A percentile compares a stretch with the other conserved stretches of the same genome.
Evolutionary conservation across 2,113 vertebrate genomes (phyloP).

Genomic region (Scomber colias): DNA sequence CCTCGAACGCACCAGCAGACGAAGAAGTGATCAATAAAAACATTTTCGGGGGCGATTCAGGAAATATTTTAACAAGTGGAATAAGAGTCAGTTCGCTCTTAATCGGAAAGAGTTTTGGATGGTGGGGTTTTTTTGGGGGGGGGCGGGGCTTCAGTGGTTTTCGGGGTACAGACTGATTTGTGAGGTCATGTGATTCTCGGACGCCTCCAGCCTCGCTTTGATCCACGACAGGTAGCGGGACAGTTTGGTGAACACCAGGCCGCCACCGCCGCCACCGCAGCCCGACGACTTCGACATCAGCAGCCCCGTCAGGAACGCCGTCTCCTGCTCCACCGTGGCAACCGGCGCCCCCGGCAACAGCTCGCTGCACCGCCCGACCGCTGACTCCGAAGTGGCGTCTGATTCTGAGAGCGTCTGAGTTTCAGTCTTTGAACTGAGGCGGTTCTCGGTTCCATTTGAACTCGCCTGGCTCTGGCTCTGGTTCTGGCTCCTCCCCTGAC

Average conservation of each 20-base stretch:
- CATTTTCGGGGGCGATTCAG: too few species aligned
- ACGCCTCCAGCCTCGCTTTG: conserved; percentile 24
- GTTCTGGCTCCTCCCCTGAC: not conserved
- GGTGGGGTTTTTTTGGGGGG: not conserved
- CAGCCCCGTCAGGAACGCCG: conserved; percentile 91
- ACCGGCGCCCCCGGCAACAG: conserved; percentile 84
- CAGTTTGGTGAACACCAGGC: conserved; percentile 87
- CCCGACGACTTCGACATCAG: conserved; percentile 65
- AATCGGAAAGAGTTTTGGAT: not conserved
- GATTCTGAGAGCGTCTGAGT: accelerated
- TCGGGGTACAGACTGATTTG: conserved; percentile 23
- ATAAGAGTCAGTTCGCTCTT: too few species aligned
- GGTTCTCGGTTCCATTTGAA: not conserved
- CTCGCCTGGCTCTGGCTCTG: not conserved
- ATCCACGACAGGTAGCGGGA: conserved; percentile 90
- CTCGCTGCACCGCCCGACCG: not conserved
- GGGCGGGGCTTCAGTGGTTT: not conserved
- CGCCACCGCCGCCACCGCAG: conserved; percentile 5
- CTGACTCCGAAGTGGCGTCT: not conserved
- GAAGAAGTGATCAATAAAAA: too few species aligned
- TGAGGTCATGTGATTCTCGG: conserved; percentile 42
- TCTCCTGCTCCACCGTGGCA: conserved; percentile 82
- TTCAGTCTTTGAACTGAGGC: not conserved
- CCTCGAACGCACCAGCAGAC: too few species aligned
- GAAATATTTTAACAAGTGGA: too few species aligned